Conservation (phyloP, 2,797 vertebrate genomes). For the Melanogrammus aeglefinus region DNA sequence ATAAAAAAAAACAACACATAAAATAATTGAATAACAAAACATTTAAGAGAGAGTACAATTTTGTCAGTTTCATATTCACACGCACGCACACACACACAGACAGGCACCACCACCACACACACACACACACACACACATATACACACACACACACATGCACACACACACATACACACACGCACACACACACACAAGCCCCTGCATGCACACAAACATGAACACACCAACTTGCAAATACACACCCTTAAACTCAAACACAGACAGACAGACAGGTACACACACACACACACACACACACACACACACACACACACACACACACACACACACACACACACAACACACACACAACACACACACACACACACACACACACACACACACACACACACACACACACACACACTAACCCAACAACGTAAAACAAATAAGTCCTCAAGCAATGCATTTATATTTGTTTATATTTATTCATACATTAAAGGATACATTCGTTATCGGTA, state of each 20-base stretch:
- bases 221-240: too few relatives aligned
- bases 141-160: too few relatives aligned
- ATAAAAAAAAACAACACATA: neutral
- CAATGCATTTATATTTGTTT: neutral
- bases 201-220: too few relatives aligned
- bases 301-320: neutral
- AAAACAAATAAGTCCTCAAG: neutral
- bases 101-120: neutral
- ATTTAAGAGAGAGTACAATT: neutral
- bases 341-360: neutral
- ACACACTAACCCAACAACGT: neutral
- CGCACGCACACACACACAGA: neutral
- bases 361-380: neutral
- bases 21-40: neutral
- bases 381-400: neutral
- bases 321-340: too few relatives aligned
- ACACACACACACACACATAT: too few relatives aligned
- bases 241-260: too few relatives aligned
- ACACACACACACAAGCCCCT: neutral
- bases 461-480: neutral
- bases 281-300: neutral
- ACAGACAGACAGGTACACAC: too few relatives aligned
- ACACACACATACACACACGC: too few relatives aligned
- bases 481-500: constrained; percentile 1
- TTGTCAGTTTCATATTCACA: neutral